A percentile compares a stretch with the other conserved stretches of the same genome.
Evolutionary conservation across 1,140 invertebrate genomes (phyloP).

Genomic region (Polypedilum pembai): DNA sequence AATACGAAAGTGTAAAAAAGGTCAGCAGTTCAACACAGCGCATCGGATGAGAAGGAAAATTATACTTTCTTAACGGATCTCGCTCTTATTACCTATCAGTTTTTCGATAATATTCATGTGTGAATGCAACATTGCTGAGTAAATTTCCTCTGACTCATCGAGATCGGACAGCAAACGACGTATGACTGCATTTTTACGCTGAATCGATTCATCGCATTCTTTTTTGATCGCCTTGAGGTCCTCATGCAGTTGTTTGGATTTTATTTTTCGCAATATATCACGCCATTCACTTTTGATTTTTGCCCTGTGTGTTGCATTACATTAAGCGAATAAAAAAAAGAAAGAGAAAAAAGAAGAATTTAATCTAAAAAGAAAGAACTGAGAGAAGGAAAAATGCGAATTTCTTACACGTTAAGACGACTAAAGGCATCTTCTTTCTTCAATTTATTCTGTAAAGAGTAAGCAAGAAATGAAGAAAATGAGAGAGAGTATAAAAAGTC

Average conservation of each 20-base stretch:
- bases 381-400: not conserved
- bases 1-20: too few species aligned
- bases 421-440: conserved; percentile 69
- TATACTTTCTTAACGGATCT: too few species aligned
- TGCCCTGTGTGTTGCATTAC: conserved; percentile 40
- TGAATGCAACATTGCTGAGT: conserved; percentile 52
- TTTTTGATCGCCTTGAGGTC: conserved; percentile 51
- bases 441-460: conserved; percentile 61
- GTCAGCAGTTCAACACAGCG: too few species aligned
- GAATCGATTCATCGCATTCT: conserved; percentile 43
- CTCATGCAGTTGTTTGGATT: conserved; percentile 61
- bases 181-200: conserved; percentile 59
- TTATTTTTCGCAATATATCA: conserved; percentile 61
- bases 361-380: not conserved
- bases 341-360: not conserved
- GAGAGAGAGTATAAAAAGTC: not conserved
- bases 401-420: conserved; percentile 55
- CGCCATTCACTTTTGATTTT: conserved; percentile 80
- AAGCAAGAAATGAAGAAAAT: conserved; percentile 26
- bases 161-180: conserved; percentile 54
- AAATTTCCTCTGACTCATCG: conserved; percentile 60
- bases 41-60: too few species aligned
- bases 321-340: not conserved
- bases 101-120: conserved; percentile 60
- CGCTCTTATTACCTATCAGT: conserved; percentile 51